Base-by-base conservation (phyloP, 1,140 invertebrate genomes). In the Teleogryllus occipitalis region DNA sequence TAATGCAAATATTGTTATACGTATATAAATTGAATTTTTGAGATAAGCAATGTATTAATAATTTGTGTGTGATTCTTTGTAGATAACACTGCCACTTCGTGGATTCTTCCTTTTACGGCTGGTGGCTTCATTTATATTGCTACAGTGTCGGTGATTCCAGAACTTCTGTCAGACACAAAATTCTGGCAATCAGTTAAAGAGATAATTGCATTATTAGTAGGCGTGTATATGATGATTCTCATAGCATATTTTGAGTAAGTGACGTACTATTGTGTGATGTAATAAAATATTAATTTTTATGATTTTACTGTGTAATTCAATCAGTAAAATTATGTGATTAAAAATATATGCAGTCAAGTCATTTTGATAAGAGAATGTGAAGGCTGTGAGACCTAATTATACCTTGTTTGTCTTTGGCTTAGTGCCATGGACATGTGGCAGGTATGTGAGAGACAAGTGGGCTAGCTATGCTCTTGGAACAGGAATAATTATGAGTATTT, bases 41-140 rank as follows among this genome's bases (percentile, higher is more conserved):
- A 18, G 73, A 7, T 2, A 74, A 8, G 8, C 15, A 74, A 74
- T 74, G 0, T 8, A 74, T 21, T 8, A 14, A 8, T 21, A 21
- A 74, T 21, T 74, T 8, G 8, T 77, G 76, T 47, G 27, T 78
- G 82, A 39, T 65, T 78, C 46, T 74, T 89, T 85, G 82, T 85
- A 88, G 93, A 93, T 84, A 91, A 93, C 80, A 86, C 94, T 81
- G 93, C 95, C 7, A 93, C 94, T 54, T 89, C 91, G 15, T 95
- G 95, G 90, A 95, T 98, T 81, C 88, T 99, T 76, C 97, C 97
- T 49, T 98, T 99, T 84, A 99, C 97, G 72, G 97, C 97, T 80
- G 97, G 97, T 79, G 97, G 97, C 22, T 99, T 99, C 86, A 98
- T 99, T 86, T 99, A 99, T 86, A 98, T 99, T 83, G 97, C 97